phyloP scores from a whole-genome alignment of 1,140 invertebrate genomes.

The Diprion similis region DNA sequence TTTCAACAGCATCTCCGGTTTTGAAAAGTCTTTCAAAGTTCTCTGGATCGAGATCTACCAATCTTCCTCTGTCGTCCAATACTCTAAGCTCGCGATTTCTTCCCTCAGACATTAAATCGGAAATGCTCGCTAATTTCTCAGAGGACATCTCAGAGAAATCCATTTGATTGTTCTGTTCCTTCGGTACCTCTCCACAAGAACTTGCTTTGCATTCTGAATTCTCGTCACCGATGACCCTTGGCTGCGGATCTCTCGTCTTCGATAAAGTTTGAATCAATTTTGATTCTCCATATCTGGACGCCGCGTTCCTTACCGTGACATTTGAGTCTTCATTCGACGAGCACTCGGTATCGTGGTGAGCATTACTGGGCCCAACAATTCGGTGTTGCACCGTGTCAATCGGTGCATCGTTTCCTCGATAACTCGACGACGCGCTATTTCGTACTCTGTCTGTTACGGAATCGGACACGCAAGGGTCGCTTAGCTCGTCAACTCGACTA shows the following conservation, averaged over 20 bases:
- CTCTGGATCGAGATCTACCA: neutral
- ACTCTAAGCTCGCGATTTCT: neutral
- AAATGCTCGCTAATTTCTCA: conserved; percentile 7
- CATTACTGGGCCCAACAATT: too few relatives aligned
- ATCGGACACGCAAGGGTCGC: neutral
- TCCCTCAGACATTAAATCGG: neutral
- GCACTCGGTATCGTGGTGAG: neutral
- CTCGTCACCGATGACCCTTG: conserved; percentile 10
- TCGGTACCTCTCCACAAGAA: conserved; percentile 14
- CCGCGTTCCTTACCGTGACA: neutral
- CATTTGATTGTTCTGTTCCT: neutral
- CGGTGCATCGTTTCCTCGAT: neutral
- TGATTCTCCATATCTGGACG: neutral
- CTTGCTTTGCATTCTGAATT: conserved; percentile 18
- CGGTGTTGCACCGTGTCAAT: conserved; percentile 37
- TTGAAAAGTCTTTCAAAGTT: conserved; percentile 9
- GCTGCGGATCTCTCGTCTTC: neutral
- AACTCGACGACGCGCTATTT: neutral
- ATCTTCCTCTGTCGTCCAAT: neutral
- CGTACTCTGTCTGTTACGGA: neutral
- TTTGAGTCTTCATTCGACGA: neutral
- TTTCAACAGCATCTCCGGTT: neutral
- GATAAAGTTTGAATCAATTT: neutral
- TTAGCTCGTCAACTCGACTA: neutral
- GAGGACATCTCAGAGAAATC: neutral